phyloP scores from a whole-genome alignment of 2,888 invertebrate genomes.

The Oscheius sp. region DNA sequence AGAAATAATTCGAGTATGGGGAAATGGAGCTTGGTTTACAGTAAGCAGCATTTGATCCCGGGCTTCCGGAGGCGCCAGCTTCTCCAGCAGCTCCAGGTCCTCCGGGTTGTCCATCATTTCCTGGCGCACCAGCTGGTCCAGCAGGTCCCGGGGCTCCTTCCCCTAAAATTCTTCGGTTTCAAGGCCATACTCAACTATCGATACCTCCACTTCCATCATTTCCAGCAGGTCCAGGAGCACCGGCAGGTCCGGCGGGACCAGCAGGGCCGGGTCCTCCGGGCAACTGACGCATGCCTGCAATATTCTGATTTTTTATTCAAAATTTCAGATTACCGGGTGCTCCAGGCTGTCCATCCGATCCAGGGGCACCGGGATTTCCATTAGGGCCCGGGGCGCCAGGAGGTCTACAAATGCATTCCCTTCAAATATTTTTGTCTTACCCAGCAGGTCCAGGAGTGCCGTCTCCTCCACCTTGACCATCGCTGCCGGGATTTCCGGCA shows the following conservation, averaged over 20 bases:
- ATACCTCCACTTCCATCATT: constrained; percentile 31
- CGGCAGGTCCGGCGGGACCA: constrained; percentile 52
- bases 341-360: constrained; percentile 50
- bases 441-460: background rate
- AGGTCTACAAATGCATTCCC: too few species aligned
- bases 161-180: background rate
- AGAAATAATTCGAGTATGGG: background rate
- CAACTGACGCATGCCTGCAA: constrained; percentile 36
- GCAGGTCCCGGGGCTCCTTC: constrained; percentile 54
- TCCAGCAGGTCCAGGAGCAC: constrained; percentile 54
- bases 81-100: constrained; percentile 52
- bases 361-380: constrained; percentile 49
- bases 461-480: constrained; percentile 25
- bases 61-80: constrained; percentile 53
- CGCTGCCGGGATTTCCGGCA: constrained; percentile 51
- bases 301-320: too few species aligned
- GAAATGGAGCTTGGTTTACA: too few species aligned
- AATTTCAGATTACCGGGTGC: constrained; percentile 52
- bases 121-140: constrained; percentile 49
- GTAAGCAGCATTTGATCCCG: constrained; percentile 52
- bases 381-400: constrained; percentile 51
- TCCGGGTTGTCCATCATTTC: constrained; percentile 55
- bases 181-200: background rate
- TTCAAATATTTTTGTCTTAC: background rate
- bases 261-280: constrained; percentile 50